Percentiles rank a stretch among this genome's conserved stretches.
Conservation (phyloP, 2,888 invertebrate genomes). For the Idaea dimidiata region DNA sequence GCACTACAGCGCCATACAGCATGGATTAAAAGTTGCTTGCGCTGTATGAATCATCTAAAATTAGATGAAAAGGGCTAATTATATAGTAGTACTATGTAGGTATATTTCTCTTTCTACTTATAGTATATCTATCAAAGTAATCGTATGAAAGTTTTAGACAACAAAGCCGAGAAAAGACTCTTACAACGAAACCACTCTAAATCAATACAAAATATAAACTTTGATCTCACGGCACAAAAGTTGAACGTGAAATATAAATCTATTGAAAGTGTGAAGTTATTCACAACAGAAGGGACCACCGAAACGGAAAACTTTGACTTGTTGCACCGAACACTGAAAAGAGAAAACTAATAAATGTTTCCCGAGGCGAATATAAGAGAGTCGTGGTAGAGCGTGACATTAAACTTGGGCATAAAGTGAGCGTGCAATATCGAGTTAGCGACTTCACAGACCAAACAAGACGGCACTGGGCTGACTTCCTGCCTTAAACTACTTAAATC, state of each 20-base stretch:
- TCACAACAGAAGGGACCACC: slow-evolving; percentile 47
- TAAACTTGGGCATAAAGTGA: slow-evolving; percentile 71
- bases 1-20: no score
- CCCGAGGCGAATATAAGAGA: slow-evolving; percentile 49
- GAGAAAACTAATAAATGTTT: slow-evolving; percentile 67
- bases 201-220: slow-evolving; percentile 21
- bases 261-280: slow-evolving; percentile 38
- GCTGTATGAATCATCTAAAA: no score
- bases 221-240: slow-evolving; percentile 11
- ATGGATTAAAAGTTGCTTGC: no score
- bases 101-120: neutral
- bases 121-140: neutral
- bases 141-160: neutral
- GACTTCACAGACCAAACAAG: slow-evolving; percentile 64
- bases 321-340: slow-evolving; percentile 48
- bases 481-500: slow-evolving; percentile 75
- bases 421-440: slow-evolving; percentile 76
- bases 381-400: slow-evolving; percentile 55
- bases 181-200: slow-evolving; percentile 10
- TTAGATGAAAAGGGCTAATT: no score
- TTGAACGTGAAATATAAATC: slow-evolving; percentile 29
- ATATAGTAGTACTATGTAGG: no score
- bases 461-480: slow-evolving; percentile 54
- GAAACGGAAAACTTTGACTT: slow-evolving; percentile 59
- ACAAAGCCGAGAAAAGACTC: neutral